Base-by-base conservation (phyloP, 2,888 invertebrate species). In the Thelaira solivaga region DNA sequence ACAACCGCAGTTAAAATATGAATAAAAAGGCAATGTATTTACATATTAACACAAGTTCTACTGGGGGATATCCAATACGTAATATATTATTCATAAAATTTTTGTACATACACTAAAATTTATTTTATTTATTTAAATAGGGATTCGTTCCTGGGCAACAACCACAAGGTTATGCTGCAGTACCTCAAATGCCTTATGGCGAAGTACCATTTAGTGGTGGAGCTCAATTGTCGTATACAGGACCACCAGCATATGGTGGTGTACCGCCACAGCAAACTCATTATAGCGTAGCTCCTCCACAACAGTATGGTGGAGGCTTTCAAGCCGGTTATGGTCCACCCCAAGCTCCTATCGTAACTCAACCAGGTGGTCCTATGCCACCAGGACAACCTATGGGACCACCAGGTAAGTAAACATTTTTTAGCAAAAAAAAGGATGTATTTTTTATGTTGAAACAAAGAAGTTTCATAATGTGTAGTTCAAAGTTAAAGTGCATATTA, bases 161-260 rank as follows among this genome's bases (percentile, higher is more conserved):
- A 39, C 83, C 81, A 34, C 83, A 82, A 5, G 86, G 87, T 7
- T 88, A 89, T 81, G 82, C 83, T 11, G 86, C 90, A 85, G 86
- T 90, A 84, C 86, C 87, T 45, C 87, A 83, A 83, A 85, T 85
- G 64, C 83, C 85, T 4, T 86, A 85, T 41, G 85, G 84, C 39
- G 83, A 84, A 64, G 81, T 22, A 24, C 73, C 73, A 3, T 74
- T 74, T 41, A 65, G 73, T 41, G 67, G 64, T 59, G 65, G 31
- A 36, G 53, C 2, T n/a, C 69, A 43, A 10, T 76, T 75, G 20
- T 77, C 72, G 24, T 81, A 80, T 69, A 77, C 51, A 2, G 78
- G 80, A 0, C 80, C 64, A 16, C 81, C 73, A 75, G 24, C 34
- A n/a, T 73, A 80, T 55, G 83, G 82, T 2, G 81, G 80, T 5